phyloP scores from a whole-genome alignment of 2,113 vertebrate genomes.

The Oreotragus oreotragus region DNA sequence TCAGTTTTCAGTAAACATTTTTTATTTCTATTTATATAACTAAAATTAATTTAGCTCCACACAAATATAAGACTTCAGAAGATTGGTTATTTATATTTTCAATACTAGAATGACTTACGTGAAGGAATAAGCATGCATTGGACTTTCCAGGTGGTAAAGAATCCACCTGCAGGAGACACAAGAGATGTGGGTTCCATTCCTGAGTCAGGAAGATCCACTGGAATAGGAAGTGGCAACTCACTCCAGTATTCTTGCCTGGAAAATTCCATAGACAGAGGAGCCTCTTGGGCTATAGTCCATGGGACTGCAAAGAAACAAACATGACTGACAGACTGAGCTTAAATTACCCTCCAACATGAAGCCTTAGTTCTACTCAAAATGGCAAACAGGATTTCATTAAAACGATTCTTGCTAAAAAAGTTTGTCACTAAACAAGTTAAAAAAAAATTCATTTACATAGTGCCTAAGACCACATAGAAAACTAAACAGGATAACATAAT shows the following conservation, averaged over 20 bases:
- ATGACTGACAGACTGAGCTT: background rate
- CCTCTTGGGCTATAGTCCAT: background rate
- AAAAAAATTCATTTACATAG: background rate
- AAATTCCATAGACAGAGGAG: background rate
- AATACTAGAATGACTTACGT: background rate
- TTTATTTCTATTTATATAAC: background rate
- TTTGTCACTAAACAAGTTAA: background rate
- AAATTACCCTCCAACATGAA: background rate
- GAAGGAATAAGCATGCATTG: background rate
- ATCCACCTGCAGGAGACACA: background rate
- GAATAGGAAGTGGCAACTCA: background rate
- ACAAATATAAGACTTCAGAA: background rate
- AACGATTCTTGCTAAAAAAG: background rate
- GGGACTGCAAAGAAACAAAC: background rate
- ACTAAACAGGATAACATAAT: background rate
- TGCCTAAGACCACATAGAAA: background rate
- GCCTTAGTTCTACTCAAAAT: background rate
- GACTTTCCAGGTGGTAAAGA: background rate
- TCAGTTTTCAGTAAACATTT: background rate
- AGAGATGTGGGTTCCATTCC: background rate
- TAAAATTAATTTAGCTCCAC: background rate
- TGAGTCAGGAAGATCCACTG: background rate
- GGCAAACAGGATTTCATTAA: background rate
- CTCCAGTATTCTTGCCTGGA: background rate
- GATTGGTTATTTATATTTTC: background rate